Evolutionary conservation across 2,113 vertebrate species (phyloP).

Genomic region (Cygnus atratus): DNA sequence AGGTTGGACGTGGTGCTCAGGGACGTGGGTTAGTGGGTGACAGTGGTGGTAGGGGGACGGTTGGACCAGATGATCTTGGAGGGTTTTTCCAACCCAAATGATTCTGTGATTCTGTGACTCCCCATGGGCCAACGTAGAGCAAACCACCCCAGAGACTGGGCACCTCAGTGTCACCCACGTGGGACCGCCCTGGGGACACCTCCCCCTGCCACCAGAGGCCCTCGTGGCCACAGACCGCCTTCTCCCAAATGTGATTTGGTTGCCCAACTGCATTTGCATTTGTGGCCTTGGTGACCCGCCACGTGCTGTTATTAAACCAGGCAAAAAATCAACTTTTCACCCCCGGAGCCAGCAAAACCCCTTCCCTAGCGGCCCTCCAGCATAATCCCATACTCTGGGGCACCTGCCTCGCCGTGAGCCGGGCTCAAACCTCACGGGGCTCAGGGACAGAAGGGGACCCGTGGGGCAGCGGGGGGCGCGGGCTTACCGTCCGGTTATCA

Average conservation of each 20-base stretch:
- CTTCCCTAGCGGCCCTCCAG: background rate
- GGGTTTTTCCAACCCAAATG: too few relatives aligned
- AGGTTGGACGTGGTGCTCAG: too few relatives aligned
- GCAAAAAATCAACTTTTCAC: background rate
- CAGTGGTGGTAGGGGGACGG: too few relatives aligned
- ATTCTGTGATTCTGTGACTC: background rate
- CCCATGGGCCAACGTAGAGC: background rate
- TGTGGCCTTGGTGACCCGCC: background rate
- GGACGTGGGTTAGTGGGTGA: too few relatives aligned
- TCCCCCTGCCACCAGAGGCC: background rate
- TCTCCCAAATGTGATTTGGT: background rate
- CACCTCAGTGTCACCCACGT: background rate
- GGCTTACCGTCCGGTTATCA: conserved; percentile 95
- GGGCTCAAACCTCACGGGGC: background rate
- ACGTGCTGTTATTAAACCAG: background rate
- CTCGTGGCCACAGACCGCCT: background rate
- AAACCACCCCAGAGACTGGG: background rate
- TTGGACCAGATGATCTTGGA: too few relatives aligned
- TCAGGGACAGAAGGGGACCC: background rate
- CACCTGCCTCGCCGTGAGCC: fast-evolving
- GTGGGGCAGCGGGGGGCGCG: background rate
- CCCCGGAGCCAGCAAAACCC: background rate
- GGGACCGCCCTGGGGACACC: background rate
- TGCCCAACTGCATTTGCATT: background rate
- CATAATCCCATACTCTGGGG: background rate